Conservation (phyloP, 2,797 vertebrate species). For the Sparus aurata region DNA sequence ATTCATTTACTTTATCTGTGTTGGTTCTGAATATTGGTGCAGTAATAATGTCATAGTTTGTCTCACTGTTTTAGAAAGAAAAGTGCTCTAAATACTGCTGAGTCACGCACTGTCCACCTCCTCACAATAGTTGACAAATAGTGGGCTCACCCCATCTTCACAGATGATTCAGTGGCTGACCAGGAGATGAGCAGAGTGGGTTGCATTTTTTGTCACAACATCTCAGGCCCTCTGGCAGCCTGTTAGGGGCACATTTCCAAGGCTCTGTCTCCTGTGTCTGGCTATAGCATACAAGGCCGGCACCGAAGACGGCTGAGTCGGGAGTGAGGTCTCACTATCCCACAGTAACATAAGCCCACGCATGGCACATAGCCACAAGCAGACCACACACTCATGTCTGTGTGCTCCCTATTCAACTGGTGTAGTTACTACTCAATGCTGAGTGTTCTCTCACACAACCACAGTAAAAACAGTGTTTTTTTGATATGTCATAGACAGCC, state of each 20-base stretch:
- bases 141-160: conserved; percentile 60
- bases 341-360: conserved; percentile 64
- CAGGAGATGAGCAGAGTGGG: conserved; percentile 57
- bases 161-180: conserved; percentile 70
- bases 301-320: conserved; percentile 43
- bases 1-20: conserved; percentile 8
- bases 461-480: conserved; percentile 14
- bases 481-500: neutral
- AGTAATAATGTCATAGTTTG: conserved; percentile 34
- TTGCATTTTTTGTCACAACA: conserved; percentile 72
- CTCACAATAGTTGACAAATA: conserved; percentile 68
- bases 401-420: conserved; percentile 52
- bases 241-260: conserved; percentile 62
- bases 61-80: conserved; percentile 38
- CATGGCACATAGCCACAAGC: conserved; percentile 59
- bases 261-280: conserved; percentile 64
- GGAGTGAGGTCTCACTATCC: conserved; percentile 62
- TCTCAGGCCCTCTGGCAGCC: conserved; percentile 62
- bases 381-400: conserved; percentile 51
- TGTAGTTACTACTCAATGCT: conserved; percentile 39
- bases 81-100: conserved; percentile 69
- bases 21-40: conserved; percentile 25
- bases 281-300: conserved; percentile 58
- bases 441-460: conserved; percentile 33
- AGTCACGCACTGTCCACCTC: conserved; percentile 71